Base-by-base conservation (phyloP, 2,113 vertebrate genomes). In the Zosterops lateralis region DNA sequence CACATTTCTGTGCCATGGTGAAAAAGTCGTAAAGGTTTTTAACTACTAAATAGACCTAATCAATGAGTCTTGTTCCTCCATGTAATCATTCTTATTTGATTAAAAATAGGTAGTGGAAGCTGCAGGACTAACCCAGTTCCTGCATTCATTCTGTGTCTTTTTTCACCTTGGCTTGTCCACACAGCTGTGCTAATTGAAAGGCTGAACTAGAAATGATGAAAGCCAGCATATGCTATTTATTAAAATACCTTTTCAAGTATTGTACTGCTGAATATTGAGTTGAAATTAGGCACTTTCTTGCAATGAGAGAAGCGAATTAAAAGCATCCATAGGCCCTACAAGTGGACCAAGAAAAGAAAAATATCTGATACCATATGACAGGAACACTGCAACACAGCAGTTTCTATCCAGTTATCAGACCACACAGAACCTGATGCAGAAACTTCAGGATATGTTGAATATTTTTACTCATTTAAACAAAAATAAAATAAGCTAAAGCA, bases 1-100 rank as follows among this genome's bases (percentile, higher is more conserved):
- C 57, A 86, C 40, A 86, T 93, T 77, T 76, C 56, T 68, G 47
- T 93, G 65, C 65, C 58, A 22, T 28, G 21, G n/a, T 67, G 20
- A 65, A 74, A 29, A 88, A 75, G 54, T 88, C 40, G 8, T 72
- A 89, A 89, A 92, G n/a, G 56, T 20, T 90, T 94, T 95, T 94
- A 93, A 79, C 71, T 70, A 83, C 67, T 90, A 92, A 92, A 92
- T 83, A 91, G 56, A 51, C 17, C 53, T 91, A 93, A 92, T 85
- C 84, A 67, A 20, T 76, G 71, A 72, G 28, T 50, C 92, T 93
- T 90, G 24, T 90, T 91, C 53, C 28, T 53, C 53, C 81, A 20
- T 61, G 16, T 57, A 90, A 88, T 91, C 7, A 32, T 85, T 91
- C 86, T 57, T 84, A 50, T 64, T 67, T 77, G 21, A 57, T 83